Base-by-base conservation (phyloP, 1,140 invertebrate genomes). In the Zaprionus capensis region DNA sequence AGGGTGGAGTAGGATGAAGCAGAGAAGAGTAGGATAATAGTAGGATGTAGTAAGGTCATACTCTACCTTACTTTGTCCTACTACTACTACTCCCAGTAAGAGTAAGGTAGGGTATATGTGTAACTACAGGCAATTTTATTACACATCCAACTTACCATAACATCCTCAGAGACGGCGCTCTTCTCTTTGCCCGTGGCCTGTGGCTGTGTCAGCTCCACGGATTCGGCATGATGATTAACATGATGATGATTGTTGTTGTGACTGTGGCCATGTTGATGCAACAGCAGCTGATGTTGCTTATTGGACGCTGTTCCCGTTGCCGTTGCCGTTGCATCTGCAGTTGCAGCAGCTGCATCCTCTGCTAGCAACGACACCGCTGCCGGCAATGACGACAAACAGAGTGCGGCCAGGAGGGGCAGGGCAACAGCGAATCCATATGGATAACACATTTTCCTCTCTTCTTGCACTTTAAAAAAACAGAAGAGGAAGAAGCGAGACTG, bases 371-470 rank as follows among this genome's bases (percentile, higher is more conserved):
- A 36, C 14, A 55, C 61, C 51, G 61, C 34, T 11, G 68, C 22
- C 36, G 20, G 26, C 26, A 22, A 4, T 22, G 41, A 51, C 53
- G 41, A 12, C 59, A 63, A 56, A 17, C 34, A 55, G 58, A 66
- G 31, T 36, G 31, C 70, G 28, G 56, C 41, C 59, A 9, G 44
- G n/a, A 73, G 61, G 2, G n/a, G 31, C 46, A 64, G 46, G 59
- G 56, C 56, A 51, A 67, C 61, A 34, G 55, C 17, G 46, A 76
- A 38, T 53, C 67, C 84, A 88, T 56, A 79, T 84, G 78, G 66
- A 69, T 36, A 84, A 51, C 85, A 79, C 85, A 88, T 88, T 88
- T 87, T 56, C 24, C 26, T 53, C 26, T 61, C 22, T 51, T 70
- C 49, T 31, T 53, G 36, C 17, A 36, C 22, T 75, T 38, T 20